A percentile compares a stretch with the other conserved stretches of the same genome.
These are phyloP conservation scores for Polypedilum vanderplanki DNA, from an alignment of 1,140 invertebrate species.

Conservation along the genomic window DNA sequence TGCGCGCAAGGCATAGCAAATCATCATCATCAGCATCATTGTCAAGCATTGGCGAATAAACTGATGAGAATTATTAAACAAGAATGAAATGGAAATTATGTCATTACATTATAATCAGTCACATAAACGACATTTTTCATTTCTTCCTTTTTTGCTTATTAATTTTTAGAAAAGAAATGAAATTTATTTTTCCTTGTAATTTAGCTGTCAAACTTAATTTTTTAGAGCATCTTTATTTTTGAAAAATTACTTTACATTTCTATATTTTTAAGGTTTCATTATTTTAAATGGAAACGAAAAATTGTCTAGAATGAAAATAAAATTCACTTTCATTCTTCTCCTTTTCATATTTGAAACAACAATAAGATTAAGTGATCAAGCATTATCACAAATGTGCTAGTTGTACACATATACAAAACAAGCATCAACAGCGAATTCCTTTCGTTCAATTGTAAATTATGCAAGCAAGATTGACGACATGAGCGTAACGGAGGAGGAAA, in stretches of 20 bases:
- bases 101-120: conserved; percentile 20
- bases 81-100: background rate
- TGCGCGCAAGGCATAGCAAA: background rate
- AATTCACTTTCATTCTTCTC: background rate
- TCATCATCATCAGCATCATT: too few relatives aligned
- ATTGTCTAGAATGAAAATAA: too few relatives aligned
- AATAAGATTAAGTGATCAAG: conserved; percentile 27
- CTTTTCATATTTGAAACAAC: background rate
- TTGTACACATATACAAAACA: background rate
- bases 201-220: too few relatives aligned
- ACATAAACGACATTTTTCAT: conserved; percentile 27
- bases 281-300: too few relatives aligned
- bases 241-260: too few relatives aligned
- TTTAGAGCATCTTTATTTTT: too few relatives aligned
- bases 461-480: conserved; percentile 16
- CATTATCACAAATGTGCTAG: conserved; percentile 20
- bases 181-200: too few relatives aligned
- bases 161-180: background rate
- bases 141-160: conserved; percentile 26
- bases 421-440: background rate
- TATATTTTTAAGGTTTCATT: too few relatives aligned
- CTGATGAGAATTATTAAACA: too few relatives aligned
- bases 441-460: conserved; percentile 13
- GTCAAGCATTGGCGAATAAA: too few relatives aligned
- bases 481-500: background rate